Base-by-base conservation (phyloP, 2,888 invertebrate genomes). In the Drosophila lutescens region DNA sequence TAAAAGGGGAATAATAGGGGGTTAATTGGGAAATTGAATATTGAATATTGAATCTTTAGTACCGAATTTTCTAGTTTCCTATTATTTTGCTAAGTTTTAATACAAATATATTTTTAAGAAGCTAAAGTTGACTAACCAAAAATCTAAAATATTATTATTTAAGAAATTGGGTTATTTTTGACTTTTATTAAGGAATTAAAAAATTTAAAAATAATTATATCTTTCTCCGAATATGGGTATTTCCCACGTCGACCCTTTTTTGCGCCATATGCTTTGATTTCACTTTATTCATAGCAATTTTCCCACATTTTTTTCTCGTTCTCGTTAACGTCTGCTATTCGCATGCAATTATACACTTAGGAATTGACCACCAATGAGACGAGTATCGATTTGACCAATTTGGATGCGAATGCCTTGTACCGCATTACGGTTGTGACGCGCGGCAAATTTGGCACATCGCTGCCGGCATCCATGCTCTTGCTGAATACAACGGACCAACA, bases 381-480 rank as follows among this genome's bases (percentile, higher is more conserved):
- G 13, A 91, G 90, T 78, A 93, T 94, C 9, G 94, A 93, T 50
- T 92, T 97, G 50, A 93, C 93, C 7, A 93, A 93, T 68, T 93
- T 97, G 80, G 95, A 96, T 71, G 92, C 93, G 17, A 95, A 95
- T 86, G 93, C 94, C 76, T 93, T 95, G 9, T 97, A 97, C 92
- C 95, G 96, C 90, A 94, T 97, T 88, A 96, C 96, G 90, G 97
- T 97, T 59, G 95, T 97, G 23, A 94, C 97, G 0, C 93, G 94
- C 84, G 97, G 97, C 89, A 93, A 94, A 70, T 95, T 95, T 90
- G 97, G 97, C 4, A 94, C 95, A 54, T 97, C 97, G 1, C 92
- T 97, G 70, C 97, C 97, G 0, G 96, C 97, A 6, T 96, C 97
- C 56, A 95, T 97, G 92, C 93, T 97, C 51, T 93, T 96, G 77